Base-by-base conservation (phyloP, 2,113 vertebrate genomes). In the Antidorcas marsupialis region DNA sequence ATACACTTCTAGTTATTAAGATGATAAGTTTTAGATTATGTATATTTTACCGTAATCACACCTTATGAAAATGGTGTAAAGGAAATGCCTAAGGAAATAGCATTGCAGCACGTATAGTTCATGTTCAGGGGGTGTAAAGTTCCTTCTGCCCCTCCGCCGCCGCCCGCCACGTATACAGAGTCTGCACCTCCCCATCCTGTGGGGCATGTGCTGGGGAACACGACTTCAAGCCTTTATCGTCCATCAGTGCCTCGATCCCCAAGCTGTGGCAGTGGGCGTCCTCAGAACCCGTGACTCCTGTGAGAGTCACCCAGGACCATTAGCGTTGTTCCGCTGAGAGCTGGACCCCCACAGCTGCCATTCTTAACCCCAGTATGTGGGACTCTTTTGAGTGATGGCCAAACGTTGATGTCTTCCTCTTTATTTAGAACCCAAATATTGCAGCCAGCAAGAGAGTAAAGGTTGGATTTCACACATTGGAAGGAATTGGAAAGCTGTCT, bases 401-500 rank as follows among this genome's bases (percentile, higher is more conserved):
- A 67, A 33, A 57, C 55, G 30, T 55, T 36, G 39, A 19, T 85
- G 79, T 9, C 28, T 15, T 78, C 60, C 12, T 95, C 10, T 89
- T 90, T 94, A 67, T 92, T 90, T 87, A 93, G 91, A 93, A 89
- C 25, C 28, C 53, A 82, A 57, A 45, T 84, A 74, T 84, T 50
- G 39, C 39, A 93, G 85, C 67, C 64, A 83, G 50, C 28, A 52
- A 33, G 45, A 87, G 83, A 60, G 57, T 53, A 84, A 91, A 89
- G 57, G 81, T 59, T 97, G 94, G 33, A 10, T 86, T 97, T 89
- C 60, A 76, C 47, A 89, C 43, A 36, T 89, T 88, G 45, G 81
- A 47, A 93, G 89, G 67, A 82, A 95, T 52, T 85, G 50, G 71
- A 94, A 94, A 95, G 53, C 55, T 96, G 67, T 91, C 60, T 97